phyloP scores from a whole-genome alignment of 2,113 vertebrate genomes.

The Hucho hucho region DNA sequence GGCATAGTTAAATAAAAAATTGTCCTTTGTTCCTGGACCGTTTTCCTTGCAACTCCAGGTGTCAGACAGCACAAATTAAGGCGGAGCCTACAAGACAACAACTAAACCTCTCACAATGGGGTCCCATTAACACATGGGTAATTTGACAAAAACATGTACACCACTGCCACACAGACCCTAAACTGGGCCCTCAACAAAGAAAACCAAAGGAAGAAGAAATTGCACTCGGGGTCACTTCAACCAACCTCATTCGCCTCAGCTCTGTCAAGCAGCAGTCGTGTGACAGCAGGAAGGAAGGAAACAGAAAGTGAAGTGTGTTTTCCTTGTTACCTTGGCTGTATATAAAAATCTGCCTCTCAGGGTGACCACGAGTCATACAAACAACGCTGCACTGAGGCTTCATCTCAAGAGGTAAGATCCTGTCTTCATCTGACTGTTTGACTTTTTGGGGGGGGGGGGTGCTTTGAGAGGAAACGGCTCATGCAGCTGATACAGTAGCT shows the following conservation, averaged over 20 bases:
- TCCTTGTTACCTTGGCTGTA: neutral
- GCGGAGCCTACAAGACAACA: neutral
- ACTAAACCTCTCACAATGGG: neutral
- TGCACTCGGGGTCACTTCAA: neutral
- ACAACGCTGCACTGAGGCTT: neutral
- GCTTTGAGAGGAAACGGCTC: neutral
- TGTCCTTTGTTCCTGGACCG: constrained; percentile 10
- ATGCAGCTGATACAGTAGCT: neutral
- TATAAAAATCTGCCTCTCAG: constrained; percentile 23
- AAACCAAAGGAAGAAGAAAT: neutral
- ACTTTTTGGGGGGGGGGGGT: neutral
- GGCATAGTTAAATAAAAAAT: too few relatives aligned
- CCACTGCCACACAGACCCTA: neutral
- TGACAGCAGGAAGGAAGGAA: constrained; percentile 32
- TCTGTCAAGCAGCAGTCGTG: neutral
- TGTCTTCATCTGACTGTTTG: constrained; percentile 9
- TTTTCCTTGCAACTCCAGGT: too few relatives aligned
- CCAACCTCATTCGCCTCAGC: neutral
- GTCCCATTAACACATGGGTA: neutral
- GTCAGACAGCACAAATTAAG: too few relatives aligned
- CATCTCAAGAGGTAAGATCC: constrained; percentile 36
- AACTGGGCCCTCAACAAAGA: neutral
- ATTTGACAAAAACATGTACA: neutral
- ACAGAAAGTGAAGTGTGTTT: constrained; percentile 27
- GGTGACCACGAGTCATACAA: constrained; percentile 19